phyloP scores from a whole-genome alignment of 2,113 vertebrate genomes.

The Bubo blakistoni region DNA sequence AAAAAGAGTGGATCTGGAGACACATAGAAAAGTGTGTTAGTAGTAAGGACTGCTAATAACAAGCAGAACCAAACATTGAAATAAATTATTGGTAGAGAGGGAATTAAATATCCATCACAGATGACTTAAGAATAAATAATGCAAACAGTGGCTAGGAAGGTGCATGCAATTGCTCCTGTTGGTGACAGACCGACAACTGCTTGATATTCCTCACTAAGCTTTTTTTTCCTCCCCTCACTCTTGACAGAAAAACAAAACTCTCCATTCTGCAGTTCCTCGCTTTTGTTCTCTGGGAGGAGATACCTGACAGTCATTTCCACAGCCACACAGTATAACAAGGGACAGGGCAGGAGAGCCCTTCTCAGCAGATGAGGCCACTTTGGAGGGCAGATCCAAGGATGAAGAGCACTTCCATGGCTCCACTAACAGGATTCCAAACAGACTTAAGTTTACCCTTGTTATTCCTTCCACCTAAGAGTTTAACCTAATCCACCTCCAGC shows the following conservation, averaged over 20 bases:
- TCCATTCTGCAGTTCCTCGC: background rate
- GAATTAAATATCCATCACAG: background rate
- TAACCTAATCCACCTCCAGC: background rate
- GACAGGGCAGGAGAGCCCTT: background rate
- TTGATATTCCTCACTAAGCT: background rate
- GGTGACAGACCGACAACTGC: background rate
- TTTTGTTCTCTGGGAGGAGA: background rate
- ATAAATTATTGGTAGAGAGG: background rate
- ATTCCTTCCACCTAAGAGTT: rapidly evolving
- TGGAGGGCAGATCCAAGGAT: background rate
- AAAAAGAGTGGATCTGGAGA: background rate
- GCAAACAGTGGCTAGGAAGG: background rate
- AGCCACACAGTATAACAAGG: background rate
- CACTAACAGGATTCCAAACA: background rate
- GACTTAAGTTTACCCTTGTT: background rate
- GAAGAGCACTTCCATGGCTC: rapidly evolving
- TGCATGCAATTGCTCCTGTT: background rate
- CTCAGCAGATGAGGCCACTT: too few species aligned
- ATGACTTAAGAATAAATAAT: background rate
- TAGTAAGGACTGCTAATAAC: background rate
- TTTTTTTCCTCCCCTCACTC: too few species aligned
- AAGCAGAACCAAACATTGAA: background rate
- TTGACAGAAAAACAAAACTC: background rate
- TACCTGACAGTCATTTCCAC: rapidly evolving
- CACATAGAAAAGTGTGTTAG: background rate